Conservation (phyloP, 2,797 vertebrate species). For the Danio tinwini region DNA sequence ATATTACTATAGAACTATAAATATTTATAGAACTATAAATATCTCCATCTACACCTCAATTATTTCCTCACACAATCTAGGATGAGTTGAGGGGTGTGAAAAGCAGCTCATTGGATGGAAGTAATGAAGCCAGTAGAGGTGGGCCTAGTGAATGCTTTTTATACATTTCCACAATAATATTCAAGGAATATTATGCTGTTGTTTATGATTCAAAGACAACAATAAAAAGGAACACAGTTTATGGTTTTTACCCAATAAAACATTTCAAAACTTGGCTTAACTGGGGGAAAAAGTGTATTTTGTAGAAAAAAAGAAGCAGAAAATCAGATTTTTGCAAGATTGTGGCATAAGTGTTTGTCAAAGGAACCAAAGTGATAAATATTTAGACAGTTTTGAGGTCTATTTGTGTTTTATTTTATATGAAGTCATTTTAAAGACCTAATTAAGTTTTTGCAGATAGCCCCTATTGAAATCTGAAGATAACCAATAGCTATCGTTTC, state of each 20-base stretch:
- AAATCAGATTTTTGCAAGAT: no score
- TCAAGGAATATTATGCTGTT: neutral
- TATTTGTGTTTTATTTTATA: no score
- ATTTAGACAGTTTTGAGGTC: no score
- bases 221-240: no score
- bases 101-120: neutral
- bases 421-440: no score
- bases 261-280: neutral
- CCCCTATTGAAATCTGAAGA: no score
- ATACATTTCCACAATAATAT: no score
- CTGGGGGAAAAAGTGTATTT: neutral
- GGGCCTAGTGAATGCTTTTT: neutral
- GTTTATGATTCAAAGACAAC: neutral
- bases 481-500: no score
- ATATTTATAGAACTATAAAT: conserved; percentile 22
- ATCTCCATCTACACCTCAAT: neutral
- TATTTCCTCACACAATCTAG: neutral
- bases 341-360: no score
- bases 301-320: neutral
- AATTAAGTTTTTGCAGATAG: no score
- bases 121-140: neutral
- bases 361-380: no score
- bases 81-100: neutral
- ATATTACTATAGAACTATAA: conserved; percentile 24
- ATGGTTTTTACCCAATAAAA: neutral